These are phyloP conservation scores for Ornithoptera priamus DNA, from an alignment of 2,888 invertebrate species.

Conservation along the genomic window DNA sequence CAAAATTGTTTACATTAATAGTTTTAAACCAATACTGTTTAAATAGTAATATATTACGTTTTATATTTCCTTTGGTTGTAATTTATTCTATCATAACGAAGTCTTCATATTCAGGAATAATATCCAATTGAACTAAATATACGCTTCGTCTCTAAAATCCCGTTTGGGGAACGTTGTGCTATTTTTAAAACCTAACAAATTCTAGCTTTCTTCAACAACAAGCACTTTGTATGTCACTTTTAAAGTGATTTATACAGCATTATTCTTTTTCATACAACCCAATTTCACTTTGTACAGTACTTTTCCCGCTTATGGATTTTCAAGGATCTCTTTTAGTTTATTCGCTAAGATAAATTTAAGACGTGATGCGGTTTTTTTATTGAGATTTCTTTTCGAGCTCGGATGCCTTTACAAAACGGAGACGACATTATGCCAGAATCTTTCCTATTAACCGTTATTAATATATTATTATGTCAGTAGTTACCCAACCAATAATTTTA, in stretches of 20 bases:
- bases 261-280: neutral
- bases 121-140: slow-evolving; percentile 28
- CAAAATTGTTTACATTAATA: neutral
- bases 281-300: too few species aligned
- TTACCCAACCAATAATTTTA: too few species aligned
- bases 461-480: too few species aligned
- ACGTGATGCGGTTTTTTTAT: too few species aligned
- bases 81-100: slow-evolving; percentile 5
- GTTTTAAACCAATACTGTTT: neutral
- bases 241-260: slow-evolving; percentile 1
- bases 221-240: slow-evolving; percentile 13
- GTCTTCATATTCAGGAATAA: slow-evolving; percentile 20
- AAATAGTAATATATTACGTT: neutral
- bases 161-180: slow-evolving; percentile 25
- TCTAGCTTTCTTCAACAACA: slow-evolving; percentile 19
- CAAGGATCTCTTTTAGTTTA: too few species aligned
- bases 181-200: slow-evolving; percentile 11
- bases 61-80: slow-evolving; percentile 6
- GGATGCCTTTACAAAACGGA: too few species aligned
- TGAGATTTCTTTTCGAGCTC: too few species aligned
- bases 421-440: too few species aligned
- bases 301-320: too few species aligned
- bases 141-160: slow-evolving; percentile 18
- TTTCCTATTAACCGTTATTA: too few species aligned
- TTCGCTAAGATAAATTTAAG: too few species aligned